phyloP scores from a whole-genome alignment of 2,888 invertebrate species.

The Cybosia mesomella region DNA sequence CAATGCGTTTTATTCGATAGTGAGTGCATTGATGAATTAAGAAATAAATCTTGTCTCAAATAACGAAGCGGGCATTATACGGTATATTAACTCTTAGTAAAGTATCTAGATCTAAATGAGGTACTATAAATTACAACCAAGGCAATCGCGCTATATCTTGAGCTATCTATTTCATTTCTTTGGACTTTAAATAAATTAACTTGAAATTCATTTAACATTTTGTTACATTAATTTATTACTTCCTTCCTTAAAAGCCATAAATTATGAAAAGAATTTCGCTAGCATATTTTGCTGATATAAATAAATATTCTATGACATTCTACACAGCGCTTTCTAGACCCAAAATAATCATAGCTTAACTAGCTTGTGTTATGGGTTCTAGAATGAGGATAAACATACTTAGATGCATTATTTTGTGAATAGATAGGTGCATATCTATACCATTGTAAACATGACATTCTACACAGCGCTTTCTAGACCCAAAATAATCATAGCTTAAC shows the following conservation, averaged over 20 bases:
- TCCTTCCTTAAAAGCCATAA: neutral
- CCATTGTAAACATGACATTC: too few species aligned
- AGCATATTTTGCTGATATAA: neutral
- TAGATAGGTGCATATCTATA: too few species aligned
- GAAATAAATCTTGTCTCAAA: neutral
- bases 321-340: too few species aligned
- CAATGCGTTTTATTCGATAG: too few species aligned
- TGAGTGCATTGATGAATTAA: too few species aligned
- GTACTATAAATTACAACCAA: neutral
- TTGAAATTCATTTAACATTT: neutral
- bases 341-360: too few species aligned
- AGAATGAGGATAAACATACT: too few species aligned
- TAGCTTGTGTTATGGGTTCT: too few species aligned
- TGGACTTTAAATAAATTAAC: neutral
- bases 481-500: too few species aligned
- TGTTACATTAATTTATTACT: neutral
- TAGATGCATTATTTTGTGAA: too few species aligned
- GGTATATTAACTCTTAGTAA: neutral
- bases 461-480: too few species aligned
- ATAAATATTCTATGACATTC: too few species aligned
- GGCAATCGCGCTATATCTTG: neutral
- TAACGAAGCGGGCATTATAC: neutral
- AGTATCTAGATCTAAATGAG: constrained; percentile 1
- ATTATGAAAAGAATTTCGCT: neutral
- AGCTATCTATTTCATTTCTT: neutral